Base-by-base conservation (phyloP, 2,797 vertebrate genomes). In the Sebastes taczanowskii region DNA sequence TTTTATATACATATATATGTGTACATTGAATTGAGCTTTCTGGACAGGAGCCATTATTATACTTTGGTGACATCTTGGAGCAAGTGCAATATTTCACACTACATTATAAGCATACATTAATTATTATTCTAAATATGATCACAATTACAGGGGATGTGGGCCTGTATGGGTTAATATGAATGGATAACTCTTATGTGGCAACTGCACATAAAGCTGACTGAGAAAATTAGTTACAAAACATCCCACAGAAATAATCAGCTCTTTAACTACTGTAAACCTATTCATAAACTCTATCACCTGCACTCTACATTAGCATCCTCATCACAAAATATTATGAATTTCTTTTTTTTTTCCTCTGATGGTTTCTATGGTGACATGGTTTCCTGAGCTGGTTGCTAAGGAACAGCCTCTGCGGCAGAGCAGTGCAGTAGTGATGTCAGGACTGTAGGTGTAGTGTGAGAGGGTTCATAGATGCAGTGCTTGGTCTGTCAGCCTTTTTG, bases 371-470 rank as follows among this genome's bases (percentile, higher is more conserved):
- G 96, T 90, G 95, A 97, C 95, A 91, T 90, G 93, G 84, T 96
- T 97, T 95, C 94, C 95, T 92, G 93, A 89, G 88, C 82, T 35
- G 94, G 98, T 99, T 99, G 97, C 98, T 97, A 97, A 96, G 98
- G 86, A 97, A 97, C 98, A 94, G 96, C 88, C 94, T 95, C 94
- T 95, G 95, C 95, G 58, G 92, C 96, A 96, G 96, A 95, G 92
- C 92, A 49, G 86, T 94, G 95, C 95, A 92, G 86, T 81, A 92
- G 89, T 95, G 95, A 96, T 96, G 95, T 97, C 94, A 95, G 93
- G 92, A 93, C 94, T 96, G 91, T 84, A 91, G 84, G 85, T 91
- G 85, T 88, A 83, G 78, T 84, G 74, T 86, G 72, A 77, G 78
- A 66, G 71, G 82, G 82, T 83, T 91, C 85, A 86, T 86, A 86